phyloP scores from a whole-genome alignment of 2,888 invertebrate species.

The Athripsodes cinereus region DNA sequence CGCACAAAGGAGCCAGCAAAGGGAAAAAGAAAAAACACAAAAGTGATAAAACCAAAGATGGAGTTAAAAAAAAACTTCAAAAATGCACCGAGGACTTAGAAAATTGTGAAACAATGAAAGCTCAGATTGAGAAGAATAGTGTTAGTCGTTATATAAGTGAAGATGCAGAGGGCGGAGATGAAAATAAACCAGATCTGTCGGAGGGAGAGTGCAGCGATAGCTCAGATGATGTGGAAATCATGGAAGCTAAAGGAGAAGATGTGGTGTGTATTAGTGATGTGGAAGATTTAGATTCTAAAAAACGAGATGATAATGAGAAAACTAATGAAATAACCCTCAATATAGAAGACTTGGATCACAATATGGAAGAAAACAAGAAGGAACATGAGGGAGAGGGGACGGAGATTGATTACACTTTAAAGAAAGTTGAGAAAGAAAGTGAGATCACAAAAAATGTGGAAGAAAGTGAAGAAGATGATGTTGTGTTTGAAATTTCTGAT shows the following conservation, averaged over 20 bases:
- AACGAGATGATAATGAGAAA: constrained; percentile 4
- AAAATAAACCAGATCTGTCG: constrained; percentile 25
- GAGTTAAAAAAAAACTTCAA: constrained; percentile 21
- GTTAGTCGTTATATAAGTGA: not conserved
- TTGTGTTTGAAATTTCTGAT: constrained; percentile 37
- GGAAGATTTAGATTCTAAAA: too few species aligned
- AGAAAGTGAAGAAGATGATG: constrained; percentile 20
- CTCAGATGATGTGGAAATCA: constrained; percentile 37
- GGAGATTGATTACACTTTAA: not conserved
- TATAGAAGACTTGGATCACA: not conserved
- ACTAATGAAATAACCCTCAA: too few species aligned
- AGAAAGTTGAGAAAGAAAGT: not conserved
- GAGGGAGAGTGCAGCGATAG: constrained; percentile 40
- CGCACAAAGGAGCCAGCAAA: not conserved
- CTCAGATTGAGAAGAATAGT: not conserved
- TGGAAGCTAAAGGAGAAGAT: constrained; percentile 44
- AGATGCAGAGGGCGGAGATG: not conserved
- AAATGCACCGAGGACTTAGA: constrained; percentile 19
- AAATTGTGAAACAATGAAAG: constrained; percentile 9
- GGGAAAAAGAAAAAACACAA: not conserved
- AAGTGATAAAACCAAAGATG: not conserved
- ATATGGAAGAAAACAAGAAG: not conserved
- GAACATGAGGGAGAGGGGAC: not conserved
- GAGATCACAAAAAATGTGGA: constrained; percentile 18
- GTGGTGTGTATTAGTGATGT: not conserved